Conservation (phyloP, 2,888 invertebrate species). For the Asteroscopus sphinx region DNA sequence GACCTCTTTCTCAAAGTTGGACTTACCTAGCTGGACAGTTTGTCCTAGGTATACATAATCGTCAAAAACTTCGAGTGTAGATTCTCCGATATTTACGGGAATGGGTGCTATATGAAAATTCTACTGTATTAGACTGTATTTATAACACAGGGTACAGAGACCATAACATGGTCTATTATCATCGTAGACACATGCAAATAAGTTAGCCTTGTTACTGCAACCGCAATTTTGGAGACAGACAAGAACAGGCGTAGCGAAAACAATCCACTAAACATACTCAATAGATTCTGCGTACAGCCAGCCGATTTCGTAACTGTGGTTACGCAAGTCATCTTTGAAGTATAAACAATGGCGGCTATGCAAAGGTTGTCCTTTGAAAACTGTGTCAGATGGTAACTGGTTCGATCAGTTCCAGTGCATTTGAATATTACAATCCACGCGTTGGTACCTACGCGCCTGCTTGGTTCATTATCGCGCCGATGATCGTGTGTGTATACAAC, state of each 20-base stretch:
- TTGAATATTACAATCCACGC: conserved; percentile 38
- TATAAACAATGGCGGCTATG: conserved; percentile 78
- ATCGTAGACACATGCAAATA: conserved; percentile 3
- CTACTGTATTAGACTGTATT: no score
- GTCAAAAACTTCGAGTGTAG: no score
- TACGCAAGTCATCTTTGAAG: conserved; percentile 65
- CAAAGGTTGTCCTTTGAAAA: conserved; percentile 81
- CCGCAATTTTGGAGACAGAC: conserved; percentile 3
- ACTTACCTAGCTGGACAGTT: no score
- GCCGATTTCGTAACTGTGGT: conserved; percentile 66
- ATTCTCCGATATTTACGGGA: no score
- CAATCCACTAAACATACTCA: conserved; percentile 41
- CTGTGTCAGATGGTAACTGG: conserved; percentile 79
- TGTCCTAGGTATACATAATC: no score
- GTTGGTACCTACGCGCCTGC: conserved; percentile 18
- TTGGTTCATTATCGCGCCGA: conserved; percentile 22
- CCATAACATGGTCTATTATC: background rate
- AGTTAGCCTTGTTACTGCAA: conserved; percentile 5
- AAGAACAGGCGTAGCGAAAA: conserved; percentile 15
- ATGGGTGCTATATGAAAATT: no score
- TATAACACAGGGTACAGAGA: no score
- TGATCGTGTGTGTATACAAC: conserved; percentile 4
- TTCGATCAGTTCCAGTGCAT: conserved; percentile 61
- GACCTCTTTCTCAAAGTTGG: no score
- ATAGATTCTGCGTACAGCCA: conserved; percentile 48